Conservation (phyloP, 92 coral and sea anemone genomes). For the Epizoanthus ramosus region DNA sequence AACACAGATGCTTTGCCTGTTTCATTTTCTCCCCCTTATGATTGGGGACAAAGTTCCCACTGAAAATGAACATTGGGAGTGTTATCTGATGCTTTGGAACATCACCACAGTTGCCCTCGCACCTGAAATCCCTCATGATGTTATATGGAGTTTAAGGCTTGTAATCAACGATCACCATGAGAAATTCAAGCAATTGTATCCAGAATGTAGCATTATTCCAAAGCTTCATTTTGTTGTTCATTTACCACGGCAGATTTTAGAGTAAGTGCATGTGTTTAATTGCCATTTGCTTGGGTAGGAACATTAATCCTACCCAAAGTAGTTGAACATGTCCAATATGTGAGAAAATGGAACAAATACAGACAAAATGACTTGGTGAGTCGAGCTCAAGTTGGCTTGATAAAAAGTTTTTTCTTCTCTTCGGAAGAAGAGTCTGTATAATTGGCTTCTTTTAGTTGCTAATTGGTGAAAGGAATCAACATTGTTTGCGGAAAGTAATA, state of each 20-base stretch:
- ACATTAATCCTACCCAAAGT: too few relatives aligned
- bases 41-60: slow-evolving; percentile 34
- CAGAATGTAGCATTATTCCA: slow-evolving; percentile 25
- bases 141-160: slow-evolving; percentile 25
- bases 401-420: too few relatives aligned
- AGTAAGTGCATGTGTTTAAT: too few relatives aligned
- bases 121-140: slow-evolving; percentile 26
- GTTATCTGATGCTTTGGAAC: slow-evolving; percentile 39
- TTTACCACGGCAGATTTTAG: background rate
- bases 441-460: too few relatives aligned
- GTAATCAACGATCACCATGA: slow-evolving; percentile 19
- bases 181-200: slow-evolving; percentile 20
- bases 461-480: too few relatives aligned
- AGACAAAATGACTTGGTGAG: too few relatives aligned
- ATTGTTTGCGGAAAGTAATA: too few relatives aligned
- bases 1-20: slow-evolving; percentile 46
- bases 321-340: too few relatives aligned
- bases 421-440: too few relatives aligned
- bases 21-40: slow-evolving; percentile 36
- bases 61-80: slow-evolving; percentile 23
- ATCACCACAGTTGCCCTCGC: slow-evolving; percentile 25
- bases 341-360: too few relatives aligned
- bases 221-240: slow-evolving; percentile 20
- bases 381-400: too few relatives aligned
- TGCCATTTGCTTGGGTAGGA: too few relatives aligned